A percentile compares a stretch with the other conserved stretches of the same genome.
phyloP scores from a whole-genome alignment of 2,888 invertebrate species.

The Euphydryas editha region DNA sequence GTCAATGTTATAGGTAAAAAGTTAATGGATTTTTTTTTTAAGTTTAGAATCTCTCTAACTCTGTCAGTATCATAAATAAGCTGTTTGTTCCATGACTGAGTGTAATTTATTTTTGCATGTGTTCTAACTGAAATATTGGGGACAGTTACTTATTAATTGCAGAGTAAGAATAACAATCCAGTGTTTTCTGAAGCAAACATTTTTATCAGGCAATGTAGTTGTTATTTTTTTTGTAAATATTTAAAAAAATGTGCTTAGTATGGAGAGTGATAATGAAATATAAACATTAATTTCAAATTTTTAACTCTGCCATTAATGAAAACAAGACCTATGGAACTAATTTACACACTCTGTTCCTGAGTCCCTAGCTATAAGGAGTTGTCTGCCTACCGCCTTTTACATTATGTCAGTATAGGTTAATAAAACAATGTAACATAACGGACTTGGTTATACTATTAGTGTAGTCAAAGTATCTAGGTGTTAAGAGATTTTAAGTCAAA shows the following conservation, averaged over 20 bases:
- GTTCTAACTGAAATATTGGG: slow-evolving; percentile 24
- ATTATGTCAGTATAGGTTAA: slow-evolving; percentile 81
- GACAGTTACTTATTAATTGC: slow-evolving; percentile 24
- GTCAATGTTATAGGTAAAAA: slow-evolving; percentile 46
- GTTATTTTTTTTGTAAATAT: slow-evolving; percentile 9
- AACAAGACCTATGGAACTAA: slow-evolving; percentile 27
- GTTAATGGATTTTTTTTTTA: slow-evolving; percentile 36
- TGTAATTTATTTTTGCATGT: slow-evolving; percentile 51
- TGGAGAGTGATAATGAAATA: slow-evolving; percentile 1
- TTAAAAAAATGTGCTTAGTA: neutral
- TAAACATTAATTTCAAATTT: neutral
- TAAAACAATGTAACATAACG: slow-evolving; percentile 75
- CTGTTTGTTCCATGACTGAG: slow-evolving; percentile 37
- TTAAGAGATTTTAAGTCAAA: slow-evolving; percentile 83
- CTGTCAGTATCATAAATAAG: slow-evolving; percentile 43
- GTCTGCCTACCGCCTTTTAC: slow-evolving; percentile 83
- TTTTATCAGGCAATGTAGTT: neutral
- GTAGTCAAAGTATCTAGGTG: slow-evolving; percentile 76
- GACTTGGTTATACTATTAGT: slow-evolving; percentile 83
- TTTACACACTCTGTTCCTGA: slow-evolving; percentile 74
- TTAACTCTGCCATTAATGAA: slow-evolving; percentile 30
- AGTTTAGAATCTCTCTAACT: slow-evolving; percentile 47
- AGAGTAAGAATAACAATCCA: slow-evolving; percentile 22
- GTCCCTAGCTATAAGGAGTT: slow-evolving; percentile 78
- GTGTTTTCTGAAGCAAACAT: neutral